These are phyloP conservation scores for Strigamia maritima DNA, from an alignment of 2,888 invertebrate species.

Conservation along the genomic window DNA sequence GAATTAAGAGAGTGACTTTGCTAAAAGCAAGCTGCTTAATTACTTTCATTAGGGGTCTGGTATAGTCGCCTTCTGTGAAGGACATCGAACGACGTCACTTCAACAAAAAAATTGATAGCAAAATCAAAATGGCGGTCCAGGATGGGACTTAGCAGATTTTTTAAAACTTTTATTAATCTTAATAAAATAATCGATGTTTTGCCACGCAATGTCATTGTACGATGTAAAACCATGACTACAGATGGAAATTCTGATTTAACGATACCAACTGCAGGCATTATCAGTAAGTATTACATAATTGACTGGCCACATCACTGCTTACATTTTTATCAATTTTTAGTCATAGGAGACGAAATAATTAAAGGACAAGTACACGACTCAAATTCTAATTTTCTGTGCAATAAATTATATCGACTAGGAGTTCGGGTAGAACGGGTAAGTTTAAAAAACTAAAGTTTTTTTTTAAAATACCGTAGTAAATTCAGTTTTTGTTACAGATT, in stretches of 20 bases:
- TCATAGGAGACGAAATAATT: constrained; percentile 74
- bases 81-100: too few species aligned
- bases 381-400: constrained; percentile 64
- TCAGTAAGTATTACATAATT: constrained; percentile 34
- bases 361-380: constrained; percentile 68
- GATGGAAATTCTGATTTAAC: neutral
- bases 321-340: constrained; percentile 46
- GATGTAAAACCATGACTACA: neutral
- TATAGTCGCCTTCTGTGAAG: too few species aligned
- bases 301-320: neutral
- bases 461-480: neutral
- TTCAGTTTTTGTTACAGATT: neutral
- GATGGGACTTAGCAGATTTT: neutral
- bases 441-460: neutral
- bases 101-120: too few species aligned
- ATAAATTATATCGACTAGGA: constrained; percentile 62
- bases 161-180: neutral
- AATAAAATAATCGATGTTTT: neutral
- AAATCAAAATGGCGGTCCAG: neutral
- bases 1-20: neutral
- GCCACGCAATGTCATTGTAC: neutral
- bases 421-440: constrained; percentile 60
- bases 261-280: constrained; percentile 42
- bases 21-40: too few species aligned
- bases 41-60: too few species aligned